Evolutionary conservation across 2,797 vertebrate species (phyloP).

Genomic region (Dicrostonyx torquatus): DNA sequence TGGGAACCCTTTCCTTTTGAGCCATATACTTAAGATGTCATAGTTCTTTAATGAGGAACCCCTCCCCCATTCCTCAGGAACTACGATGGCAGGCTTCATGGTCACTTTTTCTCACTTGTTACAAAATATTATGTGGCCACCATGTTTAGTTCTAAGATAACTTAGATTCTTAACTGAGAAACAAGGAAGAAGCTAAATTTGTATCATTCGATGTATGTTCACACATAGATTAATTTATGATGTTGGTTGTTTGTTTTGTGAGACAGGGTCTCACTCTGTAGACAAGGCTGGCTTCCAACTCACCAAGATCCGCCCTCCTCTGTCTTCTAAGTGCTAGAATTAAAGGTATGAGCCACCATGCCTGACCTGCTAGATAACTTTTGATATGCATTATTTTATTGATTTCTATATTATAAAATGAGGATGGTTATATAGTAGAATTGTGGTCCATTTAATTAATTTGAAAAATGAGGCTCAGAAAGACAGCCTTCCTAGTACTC

Average conservation of each 20-base stretch:
- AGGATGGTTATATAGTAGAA: not conserved
- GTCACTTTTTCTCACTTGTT: not conserved
- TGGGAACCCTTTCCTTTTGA: not conserved
- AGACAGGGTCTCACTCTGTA: not conserved
- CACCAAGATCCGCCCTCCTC: not conserved
- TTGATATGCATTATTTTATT: not conserved
- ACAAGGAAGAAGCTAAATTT: not conserved
- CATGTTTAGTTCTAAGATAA: constrained; percentile 8
- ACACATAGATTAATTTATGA: not conserved
- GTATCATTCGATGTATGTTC: not conserved
- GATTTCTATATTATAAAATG: constrained; percentile 6
- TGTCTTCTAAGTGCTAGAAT: not conserved
- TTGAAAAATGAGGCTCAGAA: not conserved
- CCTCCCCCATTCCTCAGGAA: not conserved
- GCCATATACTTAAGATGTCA: not conserved
- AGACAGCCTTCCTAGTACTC: not conserved
- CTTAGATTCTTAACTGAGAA: not conserved
- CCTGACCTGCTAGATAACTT: not conserved
- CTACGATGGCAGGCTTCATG: not conserved
- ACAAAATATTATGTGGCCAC: not conserved
- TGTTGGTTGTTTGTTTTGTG: not conserved
- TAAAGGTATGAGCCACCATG: not conserved
- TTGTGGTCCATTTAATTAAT: not conserved
- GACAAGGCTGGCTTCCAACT: not conserved
- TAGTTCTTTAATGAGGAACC: not conserved